A percentile compares a stretch with the other conserved stretches of the same genome.
phyloP scores from a whole-genome alignment of 2,797 vertebrate genomes.

The Lemur catta region DNA sequence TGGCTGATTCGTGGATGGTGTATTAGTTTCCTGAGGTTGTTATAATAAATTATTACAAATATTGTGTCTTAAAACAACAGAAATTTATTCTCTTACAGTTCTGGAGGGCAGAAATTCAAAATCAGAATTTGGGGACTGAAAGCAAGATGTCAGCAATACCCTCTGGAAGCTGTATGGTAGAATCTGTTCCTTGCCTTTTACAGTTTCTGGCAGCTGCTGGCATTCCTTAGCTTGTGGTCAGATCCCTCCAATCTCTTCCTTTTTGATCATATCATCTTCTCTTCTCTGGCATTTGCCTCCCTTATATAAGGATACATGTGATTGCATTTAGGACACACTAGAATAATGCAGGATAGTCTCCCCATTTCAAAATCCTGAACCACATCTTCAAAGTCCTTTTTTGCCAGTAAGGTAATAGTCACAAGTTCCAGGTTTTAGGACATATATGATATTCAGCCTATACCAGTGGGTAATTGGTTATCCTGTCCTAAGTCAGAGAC shows the following conservation, averaged over 20 bases:
- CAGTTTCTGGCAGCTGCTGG: neutral
- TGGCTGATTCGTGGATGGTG: neutral
- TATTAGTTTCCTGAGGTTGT: neutral
- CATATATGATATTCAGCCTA: neutral
- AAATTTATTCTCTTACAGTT: neutral
- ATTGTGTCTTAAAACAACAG: neutral
- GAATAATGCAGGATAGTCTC: neutral
- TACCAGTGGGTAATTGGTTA: neutral
- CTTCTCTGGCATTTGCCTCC: neutral
- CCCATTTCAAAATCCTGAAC: neutral
- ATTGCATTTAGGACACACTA: neutral
- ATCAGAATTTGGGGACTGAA: neutral
- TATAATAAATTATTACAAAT: neutral
- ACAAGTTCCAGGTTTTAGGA: neutral
- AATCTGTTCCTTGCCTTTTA: neutral
- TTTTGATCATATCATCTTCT: neutral
- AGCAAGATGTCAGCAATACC: neutral
- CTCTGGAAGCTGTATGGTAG: neutral
- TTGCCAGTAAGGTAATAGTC: neutral
- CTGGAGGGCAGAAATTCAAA: neutral
- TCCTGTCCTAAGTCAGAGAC: neutral
- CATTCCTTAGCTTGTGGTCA: neutral
- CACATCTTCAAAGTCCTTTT: neutral
- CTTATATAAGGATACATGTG: neutral
- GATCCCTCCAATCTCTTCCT: neutral